phyloP scores from a whole-genome alignment of 2,888 invertebrate species.

The Scrobipalpa atriplicella region DNA sequence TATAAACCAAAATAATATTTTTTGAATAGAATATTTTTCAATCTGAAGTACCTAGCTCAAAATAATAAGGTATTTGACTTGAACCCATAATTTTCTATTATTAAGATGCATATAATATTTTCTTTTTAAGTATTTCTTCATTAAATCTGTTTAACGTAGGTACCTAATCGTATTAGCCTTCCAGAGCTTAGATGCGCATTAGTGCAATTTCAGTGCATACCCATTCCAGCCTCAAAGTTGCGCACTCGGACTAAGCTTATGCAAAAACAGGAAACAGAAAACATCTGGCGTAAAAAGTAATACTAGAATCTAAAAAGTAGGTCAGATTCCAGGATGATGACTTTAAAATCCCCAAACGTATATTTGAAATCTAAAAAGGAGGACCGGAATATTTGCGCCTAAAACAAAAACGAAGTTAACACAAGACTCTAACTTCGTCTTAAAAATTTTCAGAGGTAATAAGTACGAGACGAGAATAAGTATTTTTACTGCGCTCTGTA shows the following conservation, averaged over 20 bases:
- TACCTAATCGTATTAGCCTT: neutral
- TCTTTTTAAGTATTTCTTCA: too few relatives aligned
- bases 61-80: too few relatives aligned
- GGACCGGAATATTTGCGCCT: conserved; percentile 47
- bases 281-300: neutral
- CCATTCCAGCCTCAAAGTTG: neutral
- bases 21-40: too few relatives aligned
- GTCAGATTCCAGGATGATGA: neutral
- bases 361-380: conserved; percentile 39
- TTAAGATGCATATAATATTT: too few relatives aligned
- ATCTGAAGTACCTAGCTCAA: too few relatives aligned
- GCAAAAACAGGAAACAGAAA: neutral
- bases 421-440: conserved; percentile 43
- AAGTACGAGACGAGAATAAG: conserved; percentile 47
- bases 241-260: neutral
- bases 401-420: conserved; percentile 52
- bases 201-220: too few relatives aligned
- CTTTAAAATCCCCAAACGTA: neutral
- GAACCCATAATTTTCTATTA: too few relatives aligned
- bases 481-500: conserved; percentile 48
- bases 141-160: too few relatives aligned
- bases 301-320: neutral
- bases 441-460: conserved; percentile 52
- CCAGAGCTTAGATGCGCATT: too few relatives aligned
- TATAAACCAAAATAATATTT: too few relatives aligned